phyloP scores from a whole-genome alignment of 2,888 invertebrate species.

The Drosophila nigritarsus region DNA sequence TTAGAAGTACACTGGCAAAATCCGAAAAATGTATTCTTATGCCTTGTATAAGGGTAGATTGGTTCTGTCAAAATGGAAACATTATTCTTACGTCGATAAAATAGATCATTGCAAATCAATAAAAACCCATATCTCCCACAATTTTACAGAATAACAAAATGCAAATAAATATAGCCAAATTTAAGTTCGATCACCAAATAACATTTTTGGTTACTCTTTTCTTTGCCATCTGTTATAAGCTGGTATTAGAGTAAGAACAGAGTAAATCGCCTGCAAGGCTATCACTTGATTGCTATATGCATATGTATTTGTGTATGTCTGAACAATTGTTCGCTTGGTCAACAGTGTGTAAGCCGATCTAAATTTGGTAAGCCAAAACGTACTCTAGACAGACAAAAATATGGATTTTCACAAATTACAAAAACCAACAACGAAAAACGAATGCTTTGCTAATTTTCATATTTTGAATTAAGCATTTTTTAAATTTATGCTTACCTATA shows the following conservation, averaged over 20 bases:
- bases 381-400: too few relatives aligned
- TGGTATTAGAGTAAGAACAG: background rate
- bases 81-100: background rate
- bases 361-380: too few relatives aligned
- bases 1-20: conserved; percentile 47
- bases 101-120: background rate
- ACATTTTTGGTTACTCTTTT: background rate
- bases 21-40: conserved; percentile 28
- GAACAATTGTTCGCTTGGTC: too few relatives aligned
- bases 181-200: background rate
- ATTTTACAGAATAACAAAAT: background rate
- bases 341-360: too few relatives aligned
- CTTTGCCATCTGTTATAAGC: background rate
- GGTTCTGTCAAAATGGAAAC: background rate
- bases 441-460: background rate
- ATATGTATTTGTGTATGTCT: too few relatives aligned
- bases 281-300: too few relatives aligned
- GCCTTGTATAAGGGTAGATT: background rate
- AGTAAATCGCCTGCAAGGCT: background rate
- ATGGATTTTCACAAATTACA: too few relatives aligned
- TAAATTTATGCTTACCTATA: background rate
- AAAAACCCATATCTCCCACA: background rate
- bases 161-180: background rate
- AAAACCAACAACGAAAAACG: background rate
- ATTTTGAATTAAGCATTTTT: background rate